phyloP scores from a whole-genome alignment of 1,140 invertebrate genomes.

The Olivierus martensii region DNA sequence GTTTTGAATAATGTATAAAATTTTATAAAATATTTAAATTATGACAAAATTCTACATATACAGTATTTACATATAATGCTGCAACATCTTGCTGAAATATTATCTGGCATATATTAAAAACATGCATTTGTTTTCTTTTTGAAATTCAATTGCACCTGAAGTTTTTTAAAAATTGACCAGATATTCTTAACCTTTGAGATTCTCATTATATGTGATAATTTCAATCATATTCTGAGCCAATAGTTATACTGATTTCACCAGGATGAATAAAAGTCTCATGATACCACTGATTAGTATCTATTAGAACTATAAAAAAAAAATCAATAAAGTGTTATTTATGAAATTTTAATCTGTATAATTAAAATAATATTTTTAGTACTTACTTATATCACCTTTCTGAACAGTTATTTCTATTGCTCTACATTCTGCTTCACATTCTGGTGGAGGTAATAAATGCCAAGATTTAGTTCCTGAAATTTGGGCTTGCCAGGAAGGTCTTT shows the following conservation, averaged over 20 bases:
- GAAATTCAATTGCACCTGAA: too few species aligned
- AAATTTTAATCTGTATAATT: conserved; percentile 14
- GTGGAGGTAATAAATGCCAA: conserved; percentile 73
- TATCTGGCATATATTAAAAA: too few species aligned
- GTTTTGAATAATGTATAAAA: too few species aligned
- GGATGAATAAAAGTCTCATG: conserved; percentile 75
- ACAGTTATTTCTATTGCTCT: conserved; percentile 52
- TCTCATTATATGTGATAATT: too few species aligned
- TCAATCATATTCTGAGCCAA: conserved; percentile 89
- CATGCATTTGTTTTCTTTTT: too few species aligned
- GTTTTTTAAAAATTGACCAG: too few species aligned
- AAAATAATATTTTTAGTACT: background rate
- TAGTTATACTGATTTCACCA: conserved; percentile 79
- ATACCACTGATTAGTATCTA: conserved; percentile 91
- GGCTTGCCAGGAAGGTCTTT: conserved; percentile 85
- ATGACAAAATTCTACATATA: too few species aligned
- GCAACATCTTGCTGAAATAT: too few species aligned
- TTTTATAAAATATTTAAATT: too few species aligned
- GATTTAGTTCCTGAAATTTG: conserved; percentile 69
- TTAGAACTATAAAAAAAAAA: conserved; percentile 45
- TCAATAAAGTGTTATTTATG: conserved; percentile 29
- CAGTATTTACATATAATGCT: too few species aligned
- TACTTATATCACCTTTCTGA: conserved; percentile 59
- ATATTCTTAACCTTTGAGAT: too few species aligned
- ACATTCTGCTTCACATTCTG: conserved; percentile 71